These are phyloP conservation scores for Nesospiza acunhae DNA, from an alignment of 2,113 vertebrate genomes.

Conservation along the genomic window DNA sequence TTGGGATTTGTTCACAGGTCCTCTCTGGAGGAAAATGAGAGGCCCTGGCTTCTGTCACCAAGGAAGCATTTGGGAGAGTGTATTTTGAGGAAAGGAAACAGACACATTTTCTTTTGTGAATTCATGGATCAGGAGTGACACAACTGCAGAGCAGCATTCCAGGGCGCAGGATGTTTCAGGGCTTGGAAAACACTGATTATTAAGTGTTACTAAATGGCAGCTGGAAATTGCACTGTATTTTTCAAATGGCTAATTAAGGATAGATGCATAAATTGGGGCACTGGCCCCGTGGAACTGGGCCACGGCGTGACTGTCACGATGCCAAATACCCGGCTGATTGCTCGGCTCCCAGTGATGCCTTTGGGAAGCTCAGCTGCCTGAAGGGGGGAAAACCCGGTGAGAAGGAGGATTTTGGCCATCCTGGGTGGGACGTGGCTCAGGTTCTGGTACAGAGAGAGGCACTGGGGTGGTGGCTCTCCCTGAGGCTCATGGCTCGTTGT, in stretches of 20 bases:
- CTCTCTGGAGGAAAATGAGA: background rate
- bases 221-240: constrained; percentile 55
- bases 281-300: constrained; percentile 5
- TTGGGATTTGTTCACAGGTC: accelerated
- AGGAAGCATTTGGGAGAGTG: background rate
- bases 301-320: background rate
- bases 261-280: constrained; percentile 60
- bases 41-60: background rate
- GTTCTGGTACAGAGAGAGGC: background rate
- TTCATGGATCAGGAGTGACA: constrained; percentile 18
- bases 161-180: constrained; percentile 55
- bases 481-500: accelerated
- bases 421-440: accelerated
- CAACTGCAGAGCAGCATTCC: constrained; percentile 57
- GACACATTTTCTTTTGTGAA: background rate
- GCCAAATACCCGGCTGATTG: background rate
- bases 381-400: background rate
- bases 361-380: background rate
- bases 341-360: background rate
- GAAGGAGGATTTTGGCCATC: background rate
- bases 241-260: constrained; percentile 57
- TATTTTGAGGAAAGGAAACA: background rate
- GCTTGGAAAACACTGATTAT: constrained; percentile 62
- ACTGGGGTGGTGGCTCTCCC: background rate
- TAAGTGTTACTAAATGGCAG: constrained; percentile 51